Base-by-base conservation (phyloP, 2,113 vertebrate genomes). In the Pipra filicauda region DNA sequence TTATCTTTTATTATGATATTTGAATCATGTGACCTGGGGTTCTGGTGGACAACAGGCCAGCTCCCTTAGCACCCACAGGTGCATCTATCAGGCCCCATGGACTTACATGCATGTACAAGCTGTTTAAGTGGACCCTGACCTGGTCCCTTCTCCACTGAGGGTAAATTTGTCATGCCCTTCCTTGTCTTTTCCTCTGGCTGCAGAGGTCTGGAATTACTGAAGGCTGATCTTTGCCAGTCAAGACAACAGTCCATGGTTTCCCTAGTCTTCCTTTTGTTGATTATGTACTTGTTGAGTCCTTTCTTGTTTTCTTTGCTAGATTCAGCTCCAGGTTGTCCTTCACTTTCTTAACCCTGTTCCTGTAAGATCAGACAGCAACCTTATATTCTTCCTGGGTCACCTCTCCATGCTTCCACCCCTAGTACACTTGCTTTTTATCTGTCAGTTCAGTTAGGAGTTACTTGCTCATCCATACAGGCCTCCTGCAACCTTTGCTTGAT, bases 61-160 rank as follows among this genome's bases (percentile, higher is more conserved):
- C 23, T 80, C 41, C 33, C 27, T 62, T 48, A 79, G 43, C 37
- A 12, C 28, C 39, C 20, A 20, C 1, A 2, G 19, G 37, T 83
- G 27, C 37, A 4, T 28, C 27, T 61, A 33, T 75, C 71, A 62
- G 41, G 23, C 55, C 67, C 12, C 1, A 0, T 16, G 33, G 48
- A 46, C 22, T 49, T 77, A 6, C 1, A 46, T 0, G 0, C 46
- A 8, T 20, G 24, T 71, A 14, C 8, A 44, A 0, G 81, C 61
- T 70, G 26, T 57, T 79, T 31, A 58, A 85, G 8, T 44, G 27
- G 14, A 85, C 31, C 31, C n/a, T 76, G 48, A 22, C 41, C 28
- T 86, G 20, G 11, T 75, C 12, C 12, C 12, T 71, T 22, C 16
- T 49, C 28, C 12, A 23, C 18, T 57, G n/a, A 41, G 46, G 14